Conservation (phyloP, 2,888 invertebrate genomes). For the Macaria liturata region DNA sequence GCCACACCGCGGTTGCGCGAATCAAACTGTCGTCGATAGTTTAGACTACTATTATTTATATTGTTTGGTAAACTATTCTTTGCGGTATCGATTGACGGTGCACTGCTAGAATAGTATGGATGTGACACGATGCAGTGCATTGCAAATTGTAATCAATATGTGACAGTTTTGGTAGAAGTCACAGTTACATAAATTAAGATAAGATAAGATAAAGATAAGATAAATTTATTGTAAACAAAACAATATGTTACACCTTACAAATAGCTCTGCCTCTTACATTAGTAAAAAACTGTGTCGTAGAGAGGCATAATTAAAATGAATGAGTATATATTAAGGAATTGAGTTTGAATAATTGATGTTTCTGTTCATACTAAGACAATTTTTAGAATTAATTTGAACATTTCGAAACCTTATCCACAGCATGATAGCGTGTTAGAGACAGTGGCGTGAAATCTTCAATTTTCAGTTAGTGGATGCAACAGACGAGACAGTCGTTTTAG, state of each 20-base stretch:
- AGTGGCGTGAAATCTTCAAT: conserved; percentile 52
- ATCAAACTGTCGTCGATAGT: conserved; percentile 61
- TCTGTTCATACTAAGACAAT: too few relatives aligned
- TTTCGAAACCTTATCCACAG: conserved; percentile 41
- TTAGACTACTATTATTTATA: conserved; percentile 77
- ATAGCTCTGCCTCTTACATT: too few relatives aligned
- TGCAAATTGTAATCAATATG: not conserved
- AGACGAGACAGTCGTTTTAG: conserved; percentile 32
- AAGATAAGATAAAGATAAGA: too few relatives aligned
- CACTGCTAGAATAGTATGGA: conserved; percentile 57
- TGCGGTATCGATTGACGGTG: conserved; percentile 48
- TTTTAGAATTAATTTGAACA: too few relatives aligned
- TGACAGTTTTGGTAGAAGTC: too few relatives aligned
- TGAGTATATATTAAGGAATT: too few relatives aligned
- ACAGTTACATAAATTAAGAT: too few relatives aligned
- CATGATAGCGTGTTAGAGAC: conserved; percentile 36
- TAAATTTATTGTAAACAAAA: too few relatives aligned
- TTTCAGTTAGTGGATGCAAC: conserved; percentile 37
- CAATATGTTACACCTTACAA: too few relatives aligned
- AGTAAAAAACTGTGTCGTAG: too few relatives aligned
- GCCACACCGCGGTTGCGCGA: conserved; percentile 57
- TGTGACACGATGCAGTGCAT: conserved; percentile 16
- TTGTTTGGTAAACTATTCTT: conserved; percentile 75
- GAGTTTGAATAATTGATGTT: too few relatives aligned
- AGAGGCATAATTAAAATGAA: too few relatives aligned